Evolutionary conservation across 2,797 vertebrate species (phyloP), one percentile per base, ranked within the genome.

Genomic region (Myioborus melanocephalus): DNA sequence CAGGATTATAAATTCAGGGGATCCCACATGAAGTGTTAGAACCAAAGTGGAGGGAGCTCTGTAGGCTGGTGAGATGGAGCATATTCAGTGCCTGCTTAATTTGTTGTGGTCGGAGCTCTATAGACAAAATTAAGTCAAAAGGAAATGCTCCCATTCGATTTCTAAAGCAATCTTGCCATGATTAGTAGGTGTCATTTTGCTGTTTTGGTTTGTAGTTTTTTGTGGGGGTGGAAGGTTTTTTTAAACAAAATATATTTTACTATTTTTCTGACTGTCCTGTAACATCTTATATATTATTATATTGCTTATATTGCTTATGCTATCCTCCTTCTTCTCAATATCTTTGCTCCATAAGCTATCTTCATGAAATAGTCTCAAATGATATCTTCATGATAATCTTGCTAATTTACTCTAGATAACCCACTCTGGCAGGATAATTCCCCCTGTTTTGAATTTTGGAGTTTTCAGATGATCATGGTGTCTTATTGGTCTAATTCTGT

Each of bases 181-280:
- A 4, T 56, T 52, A 30, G 7, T 47, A 22, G 13, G 17, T 18
- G 16, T 8, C 4, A 8, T 22, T 39, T 27, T 39, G 16, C 47
- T 32, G 11, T 12, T 18, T 66, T 20, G 12, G 3, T 10, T 57
- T 24, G 28, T 4, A 9, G 7, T 18, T 46, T 63, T 39, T 69
- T 30, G 2, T 1, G 4, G 7, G 50, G 5, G 7, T 41, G 6
- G 2, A 46, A 14, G 7, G 1, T 2, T 32, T 30, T 69, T 47
- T 35, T 9, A 27, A 71, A 56, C 2, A 76, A 53, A 70, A 35
- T 2, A 2, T n/a, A 12, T 86, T 68, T 93, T 71, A 15, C 68
- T 14, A 2, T 75, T 87, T 91, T 92, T 75, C 21, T 55, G 10
- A 2, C 28, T 18, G 3, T 43, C 11, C 9, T 3, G 1, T 56